Evolutionary conservation across 2,888 invertebrate genomes (phyloP), one percentile per base, ranked within the genome.

Genomic region (Syrista parreyssii): DNA sequence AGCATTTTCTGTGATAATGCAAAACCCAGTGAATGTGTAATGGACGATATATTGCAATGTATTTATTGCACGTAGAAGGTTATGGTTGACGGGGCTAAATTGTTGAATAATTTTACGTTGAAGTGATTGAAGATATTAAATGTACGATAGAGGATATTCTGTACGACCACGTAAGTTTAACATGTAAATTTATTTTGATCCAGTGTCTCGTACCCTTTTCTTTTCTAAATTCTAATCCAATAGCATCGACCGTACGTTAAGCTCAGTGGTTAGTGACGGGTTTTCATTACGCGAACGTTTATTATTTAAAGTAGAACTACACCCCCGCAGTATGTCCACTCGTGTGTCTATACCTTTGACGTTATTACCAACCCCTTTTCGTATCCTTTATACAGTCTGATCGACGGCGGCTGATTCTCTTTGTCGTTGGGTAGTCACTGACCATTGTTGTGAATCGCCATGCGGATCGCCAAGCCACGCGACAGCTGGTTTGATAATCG

Each of bases 401-500:
- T 81, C 79, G 76, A 78, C 78, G 73, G 75, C 77, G 79, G 81
- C 80, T 79, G 82, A 83, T 82, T 80, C 84, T 85, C 84, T 87
- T 88, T 87, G 85, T 88, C 78, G 81, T 75, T 79, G 81, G 78
- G 79, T 78, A 77, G 74, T 78, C 81, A 80, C 78, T 80, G 76
- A 79, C 79, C 78, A 82, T 84, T 86, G 88, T 88, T 87, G 86
- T 88, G 40, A 55, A 55, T 55, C 40, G 15, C 40, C 40, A 55
- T 87, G 88, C 84, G 85, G 87, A 87, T 88, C 82, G 84, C 84
- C 83, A 80, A 83, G 85, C 85, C 86, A 87, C 87, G 84, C 85
- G 86, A 87, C 90, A 90, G 90, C 89, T 90, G 90, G 1, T 86
- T 85, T 83, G 86, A 88, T 88, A 86, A 87, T 87, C 86, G 81